These are phyloP conservation scores for Alloplasta piceator DNA, from an alignment of 2,888 invertebrate genomes.

Conservation along the genomic window DNA sequence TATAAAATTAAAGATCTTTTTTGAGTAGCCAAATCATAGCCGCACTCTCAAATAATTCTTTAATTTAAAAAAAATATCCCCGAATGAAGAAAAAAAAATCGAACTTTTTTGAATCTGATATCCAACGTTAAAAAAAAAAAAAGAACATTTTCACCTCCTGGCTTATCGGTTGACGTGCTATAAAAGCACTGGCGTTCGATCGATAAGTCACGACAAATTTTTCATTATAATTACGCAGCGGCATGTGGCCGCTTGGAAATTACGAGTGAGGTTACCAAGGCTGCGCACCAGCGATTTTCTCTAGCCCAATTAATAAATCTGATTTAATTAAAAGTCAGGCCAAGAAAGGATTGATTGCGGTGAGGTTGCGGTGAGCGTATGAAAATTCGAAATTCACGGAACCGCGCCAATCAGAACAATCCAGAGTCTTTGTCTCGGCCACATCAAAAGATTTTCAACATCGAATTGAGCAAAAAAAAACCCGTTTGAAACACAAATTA, in stretches of 20 bases:
- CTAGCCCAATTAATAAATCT: constrained; percentile 54
- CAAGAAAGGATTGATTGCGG: neutral
- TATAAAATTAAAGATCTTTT: no score
- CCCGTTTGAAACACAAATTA: no score
- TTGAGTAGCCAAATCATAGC: no score
- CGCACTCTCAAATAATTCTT: no score
- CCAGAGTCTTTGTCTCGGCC: neutral
- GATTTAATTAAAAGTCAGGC: constrained; percentile 58
- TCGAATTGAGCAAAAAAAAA: no score
- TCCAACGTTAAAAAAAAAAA: no score
- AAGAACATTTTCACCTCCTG: no score
- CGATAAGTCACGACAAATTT: neutral
- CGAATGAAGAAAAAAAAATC: no score
- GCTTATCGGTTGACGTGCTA: no score
- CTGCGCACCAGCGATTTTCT: constrained; percentile 28
- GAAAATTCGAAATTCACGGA: constrained; percentile 30
- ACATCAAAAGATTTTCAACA: constrained; percentile 41
- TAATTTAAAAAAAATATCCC: no score
- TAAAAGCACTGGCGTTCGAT: neutral
- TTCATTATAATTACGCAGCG: constrained; percentile 29
- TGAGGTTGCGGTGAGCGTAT: neutral
- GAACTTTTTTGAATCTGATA: no score
- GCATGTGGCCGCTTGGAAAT: constrained; percentile 6
- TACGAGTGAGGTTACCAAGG: neutral
- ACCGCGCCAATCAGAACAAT: neutral